Evolutionary conservation across 2,113 vertebrate species (phyloP), one percentile per base, ranked within the genome.

Genomic region (Siniperca chuatsi): DNA sequence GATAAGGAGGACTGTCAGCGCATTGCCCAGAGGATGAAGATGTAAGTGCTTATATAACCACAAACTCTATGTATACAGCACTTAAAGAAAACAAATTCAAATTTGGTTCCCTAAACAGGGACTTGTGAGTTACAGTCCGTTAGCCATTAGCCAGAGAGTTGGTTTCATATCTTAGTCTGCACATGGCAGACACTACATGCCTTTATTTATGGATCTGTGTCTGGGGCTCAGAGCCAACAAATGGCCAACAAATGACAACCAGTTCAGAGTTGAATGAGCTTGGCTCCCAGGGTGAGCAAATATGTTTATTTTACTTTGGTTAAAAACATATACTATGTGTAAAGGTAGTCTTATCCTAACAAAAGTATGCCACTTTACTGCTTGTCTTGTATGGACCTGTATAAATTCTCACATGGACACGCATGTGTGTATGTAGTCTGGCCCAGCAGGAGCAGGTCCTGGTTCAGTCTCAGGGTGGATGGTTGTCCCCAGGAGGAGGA

Each of bases 1-100:
- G 97, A 99, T 91, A 98, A 98, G 88, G 95, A 96, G 92, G 98
- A 99, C 94, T 99, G 98, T 94, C 97, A 97, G 90, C 97, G 98
- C 94, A 97, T 99, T 82, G 97, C 98, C 82, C 97, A 97, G 69
- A 96, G 97, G 81, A 98, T 99, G 97, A 98, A 97, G 94, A 97
- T 95, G 98, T 99, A 95, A 97, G 98, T 97, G 79, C 55, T 44
- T 82, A 42, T 21, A 35, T 46, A 60, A 66, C 23, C n/a, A 37
- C 60, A 55, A 75, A 35, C 18, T 29, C 13, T 68, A 54, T 73
- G 68, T 81, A 71, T n/a, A 72, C 52, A 71, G 15, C 20, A 57
- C 13, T 23, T 40, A 29, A 58, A 60, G 25, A 65, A 21, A 58
- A 77, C 21, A 40, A 66, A 68, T 61, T 70, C 12, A 44, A 12